Percentiles rank a stretch among this genome's conserved stretches.
Conservation (phyloP, 2,888 invertebrate species). For the Tetragnatha montana region DNA sequence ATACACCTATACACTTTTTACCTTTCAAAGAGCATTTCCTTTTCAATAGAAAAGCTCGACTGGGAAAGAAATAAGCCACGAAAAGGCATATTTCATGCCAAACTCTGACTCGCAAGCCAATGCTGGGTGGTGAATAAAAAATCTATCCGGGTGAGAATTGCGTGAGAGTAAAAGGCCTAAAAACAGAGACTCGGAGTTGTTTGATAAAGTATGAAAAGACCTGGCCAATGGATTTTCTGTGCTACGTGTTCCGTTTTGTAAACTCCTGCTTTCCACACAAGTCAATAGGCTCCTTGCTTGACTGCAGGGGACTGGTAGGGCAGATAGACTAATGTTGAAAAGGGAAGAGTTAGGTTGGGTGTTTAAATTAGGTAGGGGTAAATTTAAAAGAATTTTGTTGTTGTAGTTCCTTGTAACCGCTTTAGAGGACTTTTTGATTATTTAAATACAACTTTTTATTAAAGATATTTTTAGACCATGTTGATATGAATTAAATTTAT, state of each 20-base stretch:
- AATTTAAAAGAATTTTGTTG: too few relatives aligned
- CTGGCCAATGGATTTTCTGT: conserved; percentile 25
- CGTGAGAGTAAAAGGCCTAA: not conserved
- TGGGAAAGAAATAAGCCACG: not conserved
- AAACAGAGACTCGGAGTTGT: conserved; percentile 6
- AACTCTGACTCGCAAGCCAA: not conserved
- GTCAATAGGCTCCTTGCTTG: not conserved
- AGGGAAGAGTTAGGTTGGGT: too few relatives aligned
- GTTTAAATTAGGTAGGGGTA: too few relatives aligned
- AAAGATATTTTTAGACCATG: too few relatives aligned
- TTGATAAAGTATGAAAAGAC: conserved; percentile 33
- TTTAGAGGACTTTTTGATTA: too few relatives aligned
- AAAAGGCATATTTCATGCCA: not conserved
- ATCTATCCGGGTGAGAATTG: not conserved
- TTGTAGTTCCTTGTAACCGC: too few relatives aligned
- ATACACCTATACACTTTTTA: not conserved
- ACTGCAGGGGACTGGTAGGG: not conserved
- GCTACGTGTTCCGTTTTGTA: conserved; percentile 14
- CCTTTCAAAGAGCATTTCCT: not conserved
- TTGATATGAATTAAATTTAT: too few relatives aligned
- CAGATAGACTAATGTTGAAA: too few relatives aligned
- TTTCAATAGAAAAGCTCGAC: not conserved
- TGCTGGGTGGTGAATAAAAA: not conserved
- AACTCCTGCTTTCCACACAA: not conserved
- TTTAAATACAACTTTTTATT: too few relatives aligned